phyloP scores from a whole-genome alignment of 2,888 invertebrate genomes.

The Candidula unifasciata region DNA sequence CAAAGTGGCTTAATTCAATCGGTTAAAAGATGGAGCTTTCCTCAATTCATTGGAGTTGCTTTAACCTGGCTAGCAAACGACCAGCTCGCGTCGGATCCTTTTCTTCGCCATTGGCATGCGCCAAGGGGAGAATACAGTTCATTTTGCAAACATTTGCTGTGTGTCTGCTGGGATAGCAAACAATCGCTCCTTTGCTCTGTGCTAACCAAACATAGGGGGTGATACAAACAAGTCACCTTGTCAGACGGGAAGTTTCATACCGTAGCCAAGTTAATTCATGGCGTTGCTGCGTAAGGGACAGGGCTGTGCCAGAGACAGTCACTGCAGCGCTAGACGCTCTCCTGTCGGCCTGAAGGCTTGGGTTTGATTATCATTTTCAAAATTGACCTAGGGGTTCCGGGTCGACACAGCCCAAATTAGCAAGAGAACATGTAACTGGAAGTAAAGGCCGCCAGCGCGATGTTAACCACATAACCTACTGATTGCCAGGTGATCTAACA shows the following conservation, averaged over 20 bases:
- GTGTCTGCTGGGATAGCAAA: slow-evolving; percentile 22
- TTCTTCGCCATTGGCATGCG: slow-evolving; percentile 29
- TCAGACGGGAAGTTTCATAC: background rate
- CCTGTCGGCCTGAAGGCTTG: no score
- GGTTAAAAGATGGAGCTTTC: slow-evolving; percentile 12
- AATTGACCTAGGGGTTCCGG: no score
- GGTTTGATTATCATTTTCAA: no score
- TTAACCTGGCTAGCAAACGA: slow-evolving; percentile 2
- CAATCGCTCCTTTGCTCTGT: slow-evolving; percentile 1
- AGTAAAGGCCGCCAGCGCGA: no score
- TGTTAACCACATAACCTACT: no score
- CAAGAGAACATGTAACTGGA: no score
- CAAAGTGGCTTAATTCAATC: slow-evolving; percentile 46
- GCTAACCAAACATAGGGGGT: slow-evolving; percentile 20
- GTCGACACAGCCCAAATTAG: no score
- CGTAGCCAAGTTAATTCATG: background rate
- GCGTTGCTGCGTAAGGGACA: no score
- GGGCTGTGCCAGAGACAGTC: no score
- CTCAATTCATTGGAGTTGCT: slow-evolving; percentile 29
- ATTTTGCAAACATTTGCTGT: slow-evolving; percentile 22
- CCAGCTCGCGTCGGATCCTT: slow-evolving; percentile 2
- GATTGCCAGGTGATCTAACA: no score
- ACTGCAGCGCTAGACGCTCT: no score
- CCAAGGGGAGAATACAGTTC: slow-evolving; percentile 2
- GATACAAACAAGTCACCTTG: slow-evolving; percentile 28